Evolutionary conservation across 2,888 invertebrate species (phyloP).

Genomic region (Dusona sp.): DNA sequence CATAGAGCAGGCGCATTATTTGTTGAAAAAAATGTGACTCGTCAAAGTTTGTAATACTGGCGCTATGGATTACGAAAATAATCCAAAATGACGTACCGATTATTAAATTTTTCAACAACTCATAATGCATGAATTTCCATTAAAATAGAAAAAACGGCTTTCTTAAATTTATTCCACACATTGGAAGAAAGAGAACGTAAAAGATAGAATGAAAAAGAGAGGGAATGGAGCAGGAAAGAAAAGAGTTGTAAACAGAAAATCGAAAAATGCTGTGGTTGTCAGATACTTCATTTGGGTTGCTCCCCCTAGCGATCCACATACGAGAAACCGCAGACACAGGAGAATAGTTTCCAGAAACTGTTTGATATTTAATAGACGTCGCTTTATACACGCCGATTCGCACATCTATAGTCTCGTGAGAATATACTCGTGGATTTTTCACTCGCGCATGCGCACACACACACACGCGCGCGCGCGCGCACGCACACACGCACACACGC

Average conservation of each 20-base stretch:
- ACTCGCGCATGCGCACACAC: no score
- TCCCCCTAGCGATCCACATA: conserved; percentile 14
- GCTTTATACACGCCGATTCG: conserved; percentile 12
- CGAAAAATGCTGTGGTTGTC: conserved; percentile 38
- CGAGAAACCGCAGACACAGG: conserved; percentile 22
- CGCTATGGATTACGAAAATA: no score
- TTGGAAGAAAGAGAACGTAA: neutral
- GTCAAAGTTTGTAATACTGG: no score
- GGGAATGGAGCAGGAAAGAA: neutral
- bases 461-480: no score
- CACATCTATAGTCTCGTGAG: neutral
- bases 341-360: conserved; percentile 44
- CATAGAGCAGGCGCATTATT: no score
- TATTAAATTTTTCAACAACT: no score
- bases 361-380: conserved; percentile 52
- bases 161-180: neutral
- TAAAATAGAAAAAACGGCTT: neutral
- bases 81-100: no score
- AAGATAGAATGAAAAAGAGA: neutral
- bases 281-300: conserved; percentile 51
- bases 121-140: neutral
- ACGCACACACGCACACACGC: no score
- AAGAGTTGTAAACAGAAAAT: conserved; percentile 18
- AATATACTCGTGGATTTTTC: conserved; percentile 9
- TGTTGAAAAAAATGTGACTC: no score